Base-by-base conservation (phyloP, 1,140 invertebrate species). In the Aricia agestis region DNA sequence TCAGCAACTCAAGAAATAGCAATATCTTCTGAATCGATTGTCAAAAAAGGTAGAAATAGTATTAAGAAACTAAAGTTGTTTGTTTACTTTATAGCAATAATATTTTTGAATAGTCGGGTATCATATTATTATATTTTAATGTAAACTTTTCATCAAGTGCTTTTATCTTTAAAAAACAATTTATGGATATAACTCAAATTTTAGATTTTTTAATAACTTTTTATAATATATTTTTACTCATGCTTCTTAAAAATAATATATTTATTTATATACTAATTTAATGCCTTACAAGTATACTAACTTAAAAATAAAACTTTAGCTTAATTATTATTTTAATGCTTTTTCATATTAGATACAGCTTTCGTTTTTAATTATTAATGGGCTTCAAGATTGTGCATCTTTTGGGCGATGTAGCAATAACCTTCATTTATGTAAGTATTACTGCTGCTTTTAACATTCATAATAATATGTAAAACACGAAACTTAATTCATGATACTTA, bases 321-420 rank as follows among this genome's bases (percentile, higher is more conserved):
- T 25, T 52, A 52, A 15, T 13, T 36, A 36, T 52, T 66, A 61
- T 58, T 32, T 67, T 57, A 11, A 70, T 63, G 63, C 4, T 69
- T 31, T 57, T 70, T 70, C 11, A 42, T 65, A 57, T 73, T 2
- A 58, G 63, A 71, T 61, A 19, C 13, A 17, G 19, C 15, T 59
- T 52, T 57, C 68, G 57, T 61, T 72, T 52, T 52, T 13, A 42
- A 36, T 61, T 71, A 58, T 52, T 72, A 57, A 68, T 79, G 73
- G 66, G 77, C 76, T 81, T 82, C 74, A 71, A 72, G 72, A 76
- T 68, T 79, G 76, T 70, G 80, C 80, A 78, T 76, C 61, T 70
- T 72, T 73, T 75, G 73, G 70, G 70, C 70, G 76, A 45, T 18
- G 67, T 76, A 71, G 52, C 58, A 69, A 58, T 71, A 72, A 61